Evolutionary conservation across 2,888 invertebrate genomes (phyloP).

Genomic region (Athalia rosae): DNA sequence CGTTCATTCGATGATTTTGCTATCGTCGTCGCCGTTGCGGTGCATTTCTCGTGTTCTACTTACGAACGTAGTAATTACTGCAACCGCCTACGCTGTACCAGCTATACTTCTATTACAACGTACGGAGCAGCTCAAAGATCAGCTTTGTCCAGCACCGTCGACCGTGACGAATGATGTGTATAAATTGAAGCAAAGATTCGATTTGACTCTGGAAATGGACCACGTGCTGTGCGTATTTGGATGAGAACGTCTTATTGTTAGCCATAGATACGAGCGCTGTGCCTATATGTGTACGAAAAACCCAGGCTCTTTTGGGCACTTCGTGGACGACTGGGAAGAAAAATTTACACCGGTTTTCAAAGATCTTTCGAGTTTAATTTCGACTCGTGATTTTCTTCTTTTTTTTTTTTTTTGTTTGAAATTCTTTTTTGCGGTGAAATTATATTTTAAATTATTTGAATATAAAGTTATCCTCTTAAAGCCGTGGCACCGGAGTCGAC

Average conservation of each 20-base stretch:
- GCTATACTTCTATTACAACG: constrained; percentile 26
- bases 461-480: not conserved
- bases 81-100: constrained; percentile 15
- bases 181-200: constrained; percentile 13
- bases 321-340: not conserved
- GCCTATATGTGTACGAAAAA: no score
- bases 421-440: not conserved
- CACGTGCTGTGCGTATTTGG: not conserved
- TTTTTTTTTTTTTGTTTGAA: not conserved
- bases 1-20: constrained; percentile 8
- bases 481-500: not conserved
- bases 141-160: constrained; percentile 25
- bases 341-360: not conserved
- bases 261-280: no score
- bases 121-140: constrained; percentile 7
- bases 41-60: constrained; percentile 43
- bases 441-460: constrained; percentile 9
- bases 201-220: constrained; percentile 7
- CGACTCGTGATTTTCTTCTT: no score
- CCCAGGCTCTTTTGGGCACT: not conserved
- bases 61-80: constrained; percentile 29
- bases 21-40: constrained; percentile 11
- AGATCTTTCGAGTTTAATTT: no score
- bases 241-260: no score
- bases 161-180: constrained; percentile 22